phyloP scores from a whole-genome alignment of 1,140 invertebrate species.

The Leptinotarsa texana region DNA sequence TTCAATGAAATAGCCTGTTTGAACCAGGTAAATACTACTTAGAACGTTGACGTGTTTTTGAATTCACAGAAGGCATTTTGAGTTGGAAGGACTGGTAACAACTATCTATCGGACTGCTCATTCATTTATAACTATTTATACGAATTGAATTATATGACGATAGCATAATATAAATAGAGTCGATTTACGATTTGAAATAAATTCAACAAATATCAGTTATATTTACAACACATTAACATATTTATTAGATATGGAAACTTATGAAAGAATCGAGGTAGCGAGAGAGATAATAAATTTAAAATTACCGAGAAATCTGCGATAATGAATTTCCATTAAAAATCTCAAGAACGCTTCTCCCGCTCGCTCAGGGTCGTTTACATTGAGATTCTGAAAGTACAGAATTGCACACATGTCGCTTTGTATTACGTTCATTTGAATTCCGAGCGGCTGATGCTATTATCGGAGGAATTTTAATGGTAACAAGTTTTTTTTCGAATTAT shows the following conservation, averaged over 20 bases:
- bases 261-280: background rate
- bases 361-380: conserved; percentile 18
- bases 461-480: conserved; percentile 14
- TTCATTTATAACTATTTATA: background rate
- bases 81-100: no score
- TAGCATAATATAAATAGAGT: no score
- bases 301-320: conserved; percentile 19
- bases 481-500: conserved; percentile 3
- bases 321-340: conserved; percentile 21
- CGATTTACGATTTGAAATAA: no score
- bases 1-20: no score
- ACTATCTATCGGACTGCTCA: no score
- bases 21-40: no score
- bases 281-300: conserved; percentile 9
- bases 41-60: no score
- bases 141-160: background rate
- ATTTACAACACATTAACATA: background rate
- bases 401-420: conserved; percentile 22
- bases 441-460: conserved; percentile 4
- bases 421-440: conserved; percentile 11
- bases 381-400: conserved; percentile 13
- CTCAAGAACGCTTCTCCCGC: conserved; percentile 16
- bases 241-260: background rate
- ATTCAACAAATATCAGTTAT: no score
- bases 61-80: no score